Evolutionary conservation across 2,797 vertebrate genomes (phyloP).

Genomic region (Danio kyathit): DNA sequence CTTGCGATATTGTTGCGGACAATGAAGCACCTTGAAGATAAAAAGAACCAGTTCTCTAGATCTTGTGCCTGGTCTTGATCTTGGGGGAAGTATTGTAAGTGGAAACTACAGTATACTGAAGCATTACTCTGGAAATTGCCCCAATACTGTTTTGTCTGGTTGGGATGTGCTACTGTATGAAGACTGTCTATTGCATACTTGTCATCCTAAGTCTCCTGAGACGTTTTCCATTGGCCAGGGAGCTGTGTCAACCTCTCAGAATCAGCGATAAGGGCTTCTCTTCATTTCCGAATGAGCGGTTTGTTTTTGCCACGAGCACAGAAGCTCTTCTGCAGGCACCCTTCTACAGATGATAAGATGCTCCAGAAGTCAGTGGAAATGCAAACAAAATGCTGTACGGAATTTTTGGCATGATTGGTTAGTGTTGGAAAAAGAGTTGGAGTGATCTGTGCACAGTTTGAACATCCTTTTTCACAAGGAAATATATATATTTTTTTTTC

Average conservation of each 20-base stretch:
- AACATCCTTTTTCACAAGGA: background rate
- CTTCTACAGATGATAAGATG: slow-evolving; percentile 18
- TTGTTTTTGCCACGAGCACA: slow-evolving; percentile 44
- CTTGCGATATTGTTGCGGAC: too few relatives aligned
- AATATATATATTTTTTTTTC: background rate
- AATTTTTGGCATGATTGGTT: slow-evolving; percentile 3
- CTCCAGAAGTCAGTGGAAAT: slow-evolving; percentile 7
- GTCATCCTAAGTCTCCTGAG: slow-evolving; percentile 36
- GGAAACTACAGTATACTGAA: background rate
- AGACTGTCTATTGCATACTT: slow-evolving; percentile 14
- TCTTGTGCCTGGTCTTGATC: background rate
- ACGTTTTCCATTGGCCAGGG: slow-evolving; percentile 29
- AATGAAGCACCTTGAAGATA: too few relatives aligned
- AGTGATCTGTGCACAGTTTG: background rate
- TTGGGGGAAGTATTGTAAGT: background rate
- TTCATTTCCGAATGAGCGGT: slow-evolving; percentile 55
- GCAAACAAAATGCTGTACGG: background rate
- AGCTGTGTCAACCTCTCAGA: slow-evolving; percentile 28
- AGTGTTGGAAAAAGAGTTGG: background rate
- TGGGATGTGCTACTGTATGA: slow-evolving; percentile 11
- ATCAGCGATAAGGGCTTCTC: slow-evolving; percentile 55
- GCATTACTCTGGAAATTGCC: background rate
- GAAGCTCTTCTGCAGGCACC: slow-evolving; percentile 24
- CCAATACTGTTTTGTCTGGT: background rate
- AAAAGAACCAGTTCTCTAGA: too few relatives aligned